Conservation (phyloP, 2,113 vertebrate genomes). For the Otis tarda region DNA sequence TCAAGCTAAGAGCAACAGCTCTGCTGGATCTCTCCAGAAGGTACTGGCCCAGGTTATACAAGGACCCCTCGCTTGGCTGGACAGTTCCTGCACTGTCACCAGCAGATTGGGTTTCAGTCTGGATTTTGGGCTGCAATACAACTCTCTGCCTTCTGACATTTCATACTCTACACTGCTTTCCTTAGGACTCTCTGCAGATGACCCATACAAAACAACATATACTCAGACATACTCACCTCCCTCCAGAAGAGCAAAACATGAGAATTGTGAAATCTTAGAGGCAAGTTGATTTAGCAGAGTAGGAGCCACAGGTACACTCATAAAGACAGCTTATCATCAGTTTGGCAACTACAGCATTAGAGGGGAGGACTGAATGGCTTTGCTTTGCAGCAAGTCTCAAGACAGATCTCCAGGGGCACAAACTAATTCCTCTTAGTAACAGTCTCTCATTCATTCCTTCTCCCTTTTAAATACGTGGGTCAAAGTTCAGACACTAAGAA, state of each 20-base stretch:
- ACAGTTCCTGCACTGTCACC: background rate
- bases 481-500: conserved; percentile 70
- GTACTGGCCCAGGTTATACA: background rate
- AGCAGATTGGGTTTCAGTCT: conserved; percentile 1
- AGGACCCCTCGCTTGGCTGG: background rate
- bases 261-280: background rate
- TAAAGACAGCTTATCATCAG: background rate
- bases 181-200: background rate
- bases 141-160: conserved; percentile 18
- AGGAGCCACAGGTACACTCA: background rate
- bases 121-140: background rate
- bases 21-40: background rate
- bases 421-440: conserved; percentile 41
- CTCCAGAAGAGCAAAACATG: background rate
- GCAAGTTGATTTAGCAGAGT: background rate
- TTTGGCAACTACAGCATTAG: background rate
- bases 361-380: background rate
- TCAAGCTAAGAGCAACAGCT: background rate
- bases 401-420: background rate
- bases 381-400: background rate
- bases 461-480: conserved; percentile 45
- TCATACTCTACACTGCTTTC: background rate
- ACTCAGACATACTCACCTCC: background rate
- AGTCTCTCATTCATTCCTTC: conserved; percentile 38
- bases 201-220: background rate